A percentile compares a stretch with the other conserved stretches of the same genome.
Evolutionary conservation across 1,140 invertebrate species (phyloP).

Genomic region (Sinella curviseta): DNA sequence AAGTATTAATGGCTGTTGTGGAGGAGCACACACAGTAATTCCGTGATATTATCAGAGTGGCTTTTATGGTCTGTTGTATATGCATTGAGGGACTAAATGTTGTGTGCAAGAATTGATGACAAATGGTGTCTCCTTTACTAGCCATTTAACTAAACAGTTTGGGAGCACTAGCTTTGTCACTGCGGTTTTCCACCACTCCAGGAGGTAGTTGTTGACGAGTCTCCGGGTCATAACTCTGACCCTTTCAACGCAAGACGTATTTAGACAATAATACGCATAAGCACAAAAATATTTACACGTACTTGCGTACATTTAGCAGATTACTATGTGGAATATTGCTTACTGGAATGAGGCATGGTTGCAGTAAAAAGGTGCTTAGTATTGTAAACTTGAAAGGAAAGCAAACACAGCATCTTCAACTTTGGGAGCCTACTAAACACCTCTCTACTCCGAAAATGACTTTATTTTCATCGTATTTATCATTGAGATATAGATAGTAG

Average conservation of each 20-base stretch:
- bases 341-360: no score
- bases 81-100: conserved; percentile 51
- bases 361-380: no score
- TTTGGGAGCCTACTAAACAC: no score
- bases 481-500: no score
- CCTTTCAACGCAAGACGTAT: conserved; percentile 44
- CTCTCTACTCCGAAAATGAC: no score
- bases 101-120: conserved; percentile 51
- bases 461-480: no score
- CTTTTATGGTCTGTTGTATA: conserved; percentile 51
- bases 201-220: conserved; percentile 49
- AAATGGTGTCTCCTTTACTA: conserved; percentile 51
- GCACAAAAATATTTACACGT: no score
- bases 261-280: background rate
- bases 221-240: conserved; percentile 49
- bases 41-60: conserved; percentile 48
- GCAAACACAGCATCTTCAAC: no score
- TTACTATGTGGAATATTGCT: no score
- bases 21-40: conserved; percentile 33
- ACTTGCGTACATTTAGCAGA: no score
- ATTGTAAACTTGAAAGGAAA: no score
- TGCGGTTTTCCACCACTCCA: conserved; percentile 49
- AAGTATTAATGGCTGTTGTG: background rate
- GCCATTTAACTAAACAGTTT: conserved; percentile 51
- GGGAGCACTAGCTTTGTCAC: conserved; percentile 47